A percentile compares a stretch with the other conserved stretches of the same genome.
These are phyloP conservation scores for Coracias cyanogaster DNA, from an alignment of 2,797 vertebrate genomes.

Conservation along the genomic window DNA sequence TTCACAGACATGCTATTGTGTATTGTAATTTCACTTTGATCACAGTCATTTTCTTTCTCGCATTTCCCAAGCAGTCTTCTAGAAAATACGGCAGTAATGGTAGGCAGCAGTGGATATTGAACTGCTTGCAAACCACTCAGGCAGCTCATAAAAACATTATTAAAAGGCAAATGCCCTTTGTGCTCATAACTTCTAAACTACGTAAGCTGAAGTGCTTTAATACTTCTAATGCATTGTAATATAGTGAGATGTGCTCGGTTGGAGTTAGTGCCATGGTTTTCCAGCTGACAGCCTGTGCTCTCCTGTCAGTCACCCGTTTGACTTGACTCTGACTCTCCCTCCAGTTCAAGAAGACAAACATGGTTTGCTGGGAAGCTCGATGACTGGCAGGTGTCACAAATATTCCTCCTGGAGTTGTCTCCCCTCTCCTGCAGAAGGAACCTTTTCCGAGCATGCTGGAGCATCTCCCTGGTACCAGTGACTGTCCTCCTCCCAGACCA, in stretches of 20 bases:
- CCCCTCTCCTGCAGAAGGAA: not conserved
- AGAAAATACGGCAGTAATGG: constrained; percentile 13
- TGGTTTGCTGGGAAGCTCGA: not conserved
- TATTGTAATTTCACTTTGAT: constrained; percentile 59
- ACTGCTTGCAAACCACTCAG: constrained; percentile 18
- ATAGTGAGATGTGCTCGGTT: not conserved
- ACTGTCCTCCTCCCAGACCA: not conserved
- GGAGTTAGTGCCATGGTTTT: not conserved
- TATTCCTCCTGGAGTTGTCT: not conserved
- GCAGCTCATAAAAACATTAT: constrained; percentile 62
- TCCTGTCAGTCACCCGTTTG: not conserved
- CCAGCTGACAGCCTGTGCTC: not conserved
- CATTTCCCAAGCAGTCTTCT: constrained; percentile 2
- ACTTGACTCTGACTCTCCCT: not conserved
- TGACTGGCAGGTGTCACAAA: not conserved
- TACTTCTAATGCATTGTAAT: not conserved
- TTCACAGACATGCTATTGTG: constrained; percentile 13
- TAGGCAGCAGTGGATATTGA: constrained; percentile 30
- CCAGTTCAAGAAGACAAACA: fast-evolving
- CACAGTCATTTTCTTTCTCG: constrained; percentile 37
- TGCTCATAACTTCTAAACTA: constrained; percentile 22
- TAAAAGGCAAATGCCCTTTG: constrained; percentile 61
- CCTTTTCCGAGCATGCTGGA: not conserved
- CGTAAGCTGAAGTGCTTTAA: not conserved
- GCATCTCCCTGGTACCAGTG: not conserved